A percentile compares a stretch with the other conserved stretches of the same genome.
Evolutionary conservation across 2,113 vertebrate species (phyloP).

Genomic region (Vanacampus margaritifer): DNA sequence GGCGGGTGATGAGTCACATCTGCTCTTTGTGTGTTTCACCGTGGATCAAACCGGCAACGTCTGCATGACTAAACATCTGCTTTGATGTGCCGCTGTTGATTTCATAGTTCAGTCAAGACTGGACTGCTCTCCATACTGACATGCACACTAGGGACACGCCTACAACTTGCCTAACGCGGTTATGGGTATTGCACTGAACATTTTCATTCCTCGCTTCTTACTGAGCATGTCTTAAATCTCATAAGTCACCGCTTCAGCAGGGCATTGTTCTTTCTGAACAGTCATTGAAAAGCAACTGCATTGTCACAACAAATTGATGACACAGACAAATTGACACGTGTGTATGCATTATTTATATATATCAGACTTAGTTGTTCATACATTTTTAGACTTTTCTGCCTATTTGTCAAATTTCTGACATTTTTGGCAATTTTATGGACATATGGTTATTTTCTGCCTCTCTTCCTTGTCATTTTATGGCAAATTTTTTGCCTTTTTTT

Average conservation of each 20-base stretch:
- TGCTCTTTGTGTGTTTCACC: constrained; percentile 1
- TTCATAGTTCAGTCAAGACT: constrained; percentile 18
- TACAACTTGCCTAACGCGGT: constrained; percentile 39
- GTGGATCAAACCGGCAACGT: constrained; percentile 27
- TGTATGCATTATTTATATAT: too few species aligned
- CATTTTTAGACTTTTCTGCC: too few species aligned
- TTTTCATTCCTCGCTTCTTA: constrained; percentile 35
- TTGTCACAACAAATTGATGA: not conserved
- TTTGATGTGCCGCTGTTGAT: constrained; percentile 24
- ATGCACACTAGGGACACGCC: constrained; percentile 44
- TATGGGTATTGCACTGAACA: constrained; percentile 19
- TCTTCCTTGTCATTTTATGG: too few species aligned
- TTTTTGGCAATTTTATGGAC: too few species aligned
- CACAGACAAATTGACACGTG: not conserved
- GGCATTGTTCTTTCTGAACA: not conserved
- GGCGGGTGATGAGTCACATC: constrained; percentile 44
- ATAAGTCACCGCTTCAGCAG: constrained; percentile 40
- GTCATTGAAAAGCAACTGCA: not conserved
- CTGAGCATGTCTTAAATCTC: constrained; percentile 13
- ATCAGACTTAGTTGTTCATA: too few species aligned
- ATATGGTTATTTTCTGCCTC: too few species aligned
- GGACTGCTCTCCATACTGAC: constrained; percentile 10
- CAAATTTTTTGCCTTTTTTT: too few species aligned
- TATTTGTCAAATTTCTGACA: too few species aligned
- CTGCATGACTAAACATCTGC: constrained; percentile 40